phyloP scores from a whole-genome alignment of 2,888 invertebrate species.

The Zonitis immaculata region DNA sequence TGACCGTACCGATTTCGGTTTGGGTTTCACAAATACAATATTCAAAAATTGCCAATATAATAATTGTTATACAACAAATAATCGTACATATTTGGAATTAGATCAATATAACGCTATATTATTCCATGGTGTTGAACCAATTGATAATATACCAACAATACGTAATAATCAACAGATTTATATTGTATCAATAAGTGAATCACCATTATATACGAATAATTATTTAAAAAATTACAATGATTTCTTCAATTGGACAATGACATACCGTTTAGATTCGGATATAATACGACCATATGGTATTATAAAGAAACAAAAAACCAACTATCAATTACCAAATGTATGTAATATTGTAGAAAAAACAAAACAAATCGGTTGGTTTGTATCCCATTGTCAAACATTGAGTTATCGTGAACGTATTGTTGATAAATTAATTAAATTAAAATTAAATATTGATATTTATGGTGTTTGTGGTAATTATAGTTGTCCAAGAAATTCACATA shows the following conservation, averaged over 20 bases:
- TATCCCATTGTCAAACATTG: constrained; percentile 52
- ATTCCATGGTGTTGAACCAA: constrained; percentile 50
- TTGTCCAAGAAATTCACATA: constrained; percentile 33
- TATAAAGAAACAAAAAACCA: constrained; percentile 20
- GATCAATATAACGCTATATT: constrained; percentile 52
- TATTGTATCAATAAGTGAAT: constrained; percentile 52
- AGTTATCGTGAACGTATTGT: constrained; percentile 49
- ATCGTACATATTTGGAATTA: constrained; percentile 39
- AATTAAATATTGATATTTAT: constrained; percentile 58
- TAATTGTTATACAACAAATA: constrained; percentile 49
- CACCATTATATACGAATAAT: constrained; percentile 36
- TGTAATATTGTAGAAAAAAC: constrained; percentile 38
- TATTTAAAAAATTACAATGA: constrained; percentile 32
- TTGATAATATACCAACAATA: constrained; percentile 32
- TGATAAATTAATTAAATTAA: constrained; percentile 52
- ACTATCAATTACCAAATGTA: constrained; percentile 23
- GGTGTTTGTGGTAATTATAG: constrained; percentile 56
- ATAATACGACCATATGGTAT: constrained; percentile 46
- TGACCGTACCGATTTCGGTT: constrained; percentile 23
- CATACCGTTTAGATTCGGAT: constrained; percentile 49
- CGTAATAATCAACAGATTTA: constrained; percentile 50
- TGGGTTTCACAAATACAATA: constrained; percentile 24
- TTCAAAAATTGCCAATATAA: constrained; percentile 40
- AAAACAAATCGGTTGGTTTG: constrained; percentile 56
- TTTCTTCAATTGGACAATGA: constrained; percentile 58